Conservation (phyloP, 2,113 vertebrate species). For the Heteronetta atricapilla region DNA sequence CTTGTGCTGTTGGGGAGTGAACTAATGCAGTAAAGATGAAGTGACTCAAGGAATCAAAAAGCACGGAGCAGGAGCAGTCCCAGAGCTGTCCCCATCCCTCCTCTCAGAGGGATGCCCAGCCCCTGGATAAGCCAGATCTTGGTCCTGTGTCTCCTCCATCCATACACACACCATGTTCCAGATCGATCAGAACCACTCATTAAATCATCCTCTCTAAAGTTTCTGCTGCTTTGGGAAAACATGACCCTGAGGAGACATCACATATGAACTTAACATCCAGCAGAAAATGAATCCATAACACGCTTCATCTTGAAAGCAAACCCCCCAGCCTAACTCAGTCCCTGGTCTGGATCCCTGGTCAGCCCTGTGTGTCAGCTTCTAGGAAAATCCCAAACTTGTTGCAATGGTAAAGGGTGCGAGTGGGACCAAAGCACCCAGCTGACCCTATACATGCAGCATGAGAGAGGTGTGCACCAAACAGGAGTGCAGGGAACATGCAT, state of each 20-base stretch:
- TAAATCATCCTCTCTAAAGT: constrained; percentile 24
- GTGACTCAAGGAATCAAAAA: neutral
- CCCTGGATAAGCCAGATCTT: neutral
- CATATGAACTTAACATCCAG: constrained; percentile 4
- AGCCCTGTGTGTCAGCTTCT: neutral
- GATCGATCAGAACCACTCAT: neutral
- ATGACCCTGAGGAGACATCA: constrained; percentile 18
- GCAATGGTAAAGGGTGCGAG: neutral
- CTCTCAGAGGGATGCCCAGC: neutral
- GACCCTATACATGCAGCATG: neutral
- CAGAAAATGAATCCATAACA: constrained; percentile 37
- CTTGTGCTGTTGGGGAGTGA: neutral
- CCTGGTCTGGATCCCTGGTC: constrained; percentile 4
- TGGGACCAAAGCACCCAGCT: neutral
- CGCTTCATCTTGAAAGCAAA: neutral
- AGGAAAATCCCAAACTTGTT: neutral
- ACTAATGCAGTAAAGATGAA: neutral
- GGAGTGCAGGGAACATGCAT: accelerated
- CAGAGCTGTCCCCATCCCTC: accelerated
- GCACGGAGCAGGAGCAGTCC: neutral
- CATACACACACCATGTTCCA: neutral
- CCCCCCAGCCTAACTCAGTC: constrained; percentile 5
- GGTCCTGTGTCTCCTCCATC: neutral
- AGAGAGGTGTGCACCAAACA: accelerated
- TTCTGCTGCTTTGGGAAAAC: constrained; percentile 48